Base-by-base conservation (phyloP, 2,797 vertebrate species). In the Tokudaia tokunoshimensis region DNA sequence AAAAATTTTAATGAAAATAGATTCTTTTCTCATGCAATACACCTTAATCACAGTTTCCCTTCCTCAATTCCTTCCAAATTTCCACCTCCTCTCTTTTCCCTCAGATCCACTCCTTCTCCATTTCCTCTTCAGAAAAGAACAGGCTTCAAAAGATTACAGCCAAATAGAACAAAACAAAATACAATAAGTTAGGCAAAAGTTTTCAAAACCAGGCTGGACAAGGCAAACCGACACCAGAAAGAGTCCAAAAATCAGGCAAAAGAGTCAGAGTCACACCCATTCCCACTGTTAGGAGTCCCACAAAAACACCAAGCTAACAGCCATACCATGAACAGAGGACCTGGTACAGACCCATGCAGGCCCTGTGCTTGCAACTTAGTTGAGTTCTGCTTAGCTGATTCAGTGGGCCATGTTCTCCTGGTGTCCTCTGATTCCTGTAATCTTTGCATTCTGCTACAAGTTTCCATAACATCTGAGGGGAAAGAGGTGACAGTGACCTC, bases 131-230 rank as follows among this genome's bases (percentile, higher is more conserved):
- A 67, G 41, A 67, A 84, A 47, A 85, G 63, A 67, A 3, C 1
- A n/a, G 44, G 24, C 83, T 34, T 29, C 13, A 34, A 85, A 19
- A 85, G 44, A 82, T 9, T 24, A 50, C 19, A 13, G 4, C 17
- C 5, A 34, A 50, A n/a, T 12, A 50, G 41, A 34, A 50, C 19
- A 84, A 84, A 84, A 84, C 61, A 85, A 85, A 31, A 50, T 26
- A 67, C 41, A 50, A 13, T 22, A 50, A n/a, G 44, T 17, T 20
- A 85, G 44, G 6, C 19, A 65, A 84, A 84, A 84, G 2, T 29
- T 15, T 61, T 47, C 8, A 8, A 34, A 50, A 24, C 1, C 2
- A 0, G 11, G 0, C 19, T 44, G 3, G 41, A 34, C 31, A 50
- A 67, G 41, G 41, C 29, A 85, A 65, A 31, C 26, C 17, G 12